phyloP scores from a whole-genome alignment of 1,140 invertebrate species.

The Drusus annulatus region DNA sequence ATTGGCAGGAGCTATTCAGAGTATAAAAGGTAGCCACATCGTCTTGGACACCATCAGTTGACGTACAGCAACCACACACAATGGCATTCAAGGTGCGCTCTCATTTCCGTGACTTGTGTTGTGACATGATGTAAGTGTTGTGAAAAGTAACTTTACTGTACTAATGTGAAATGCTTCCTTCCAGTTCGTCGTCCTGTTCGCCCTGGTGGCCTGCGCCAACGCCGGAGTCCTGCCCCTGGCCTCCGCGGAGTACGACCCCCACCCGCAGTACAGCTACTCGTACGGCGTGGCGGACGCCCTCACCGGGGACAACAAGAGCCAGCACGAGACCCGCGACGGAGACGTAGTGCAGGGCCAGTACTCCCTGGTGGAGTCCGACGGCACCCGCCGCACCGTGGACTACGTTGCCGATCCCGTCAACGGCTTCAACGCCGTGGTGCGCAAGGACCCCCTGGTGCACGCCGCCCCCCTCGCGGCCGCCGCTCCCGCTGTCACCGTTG shows the following conservation, averaged over 20 bases:
- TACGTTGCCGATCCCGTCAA: slow-evolving; percentile 75
- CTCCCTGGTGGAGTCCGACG: slow-evolving; percentile 74
- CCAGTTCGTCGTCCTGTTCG: slow-evolving; percentile 62
- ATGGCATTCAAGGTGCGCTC: slow-evolving; percentile 55
- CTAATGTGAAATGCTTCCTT: slow-evolving; percentile 48
- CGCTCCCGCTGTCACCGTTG: slow-evolving; percentile 73
- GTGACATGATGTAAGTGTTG: not conserved
- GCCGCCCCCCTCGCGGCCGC: slow-evolving; percentile 62
- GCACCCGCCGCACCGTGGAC: slow-evolving; percentile 73
- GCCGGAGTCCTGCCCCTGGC: slow-evolving; percentile 55
- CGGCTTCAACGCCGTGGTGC: slow-evolving; percentile 64
- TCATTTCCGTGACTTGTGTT: too few relatives aligned
- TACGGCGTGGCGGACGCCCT: slow-evolving; percentile 75
- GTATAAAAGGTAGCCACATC: slow-evolving; percentile 45
- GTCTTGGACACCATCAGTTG: slow-evolving; percentile 49
- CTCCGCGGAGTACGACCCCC: slow-evolving; percentile 59
- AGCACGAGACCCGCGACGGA: slow-evolving; percentile 75
- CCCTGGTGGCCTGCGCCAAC: slow-evolving; percentile 59
- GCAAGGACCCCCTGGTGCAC: slow-evolving; percentile 52
- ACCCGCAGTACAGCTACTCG: slow-evolving; percentile 70
- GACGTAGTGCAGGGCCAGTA: slow-evolving; percentile 75
- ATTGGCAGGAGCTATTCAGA: not conserved
- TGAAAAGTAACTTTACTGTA: not conserved
- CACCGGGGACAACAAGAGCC: slow-evolving; percentile 76
- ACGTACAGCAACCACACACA: slow-evolving; percentile 41